Conservation (phyloP, 2,797 vertebrate genomes). For the Nyctibius grandis region DNA sequence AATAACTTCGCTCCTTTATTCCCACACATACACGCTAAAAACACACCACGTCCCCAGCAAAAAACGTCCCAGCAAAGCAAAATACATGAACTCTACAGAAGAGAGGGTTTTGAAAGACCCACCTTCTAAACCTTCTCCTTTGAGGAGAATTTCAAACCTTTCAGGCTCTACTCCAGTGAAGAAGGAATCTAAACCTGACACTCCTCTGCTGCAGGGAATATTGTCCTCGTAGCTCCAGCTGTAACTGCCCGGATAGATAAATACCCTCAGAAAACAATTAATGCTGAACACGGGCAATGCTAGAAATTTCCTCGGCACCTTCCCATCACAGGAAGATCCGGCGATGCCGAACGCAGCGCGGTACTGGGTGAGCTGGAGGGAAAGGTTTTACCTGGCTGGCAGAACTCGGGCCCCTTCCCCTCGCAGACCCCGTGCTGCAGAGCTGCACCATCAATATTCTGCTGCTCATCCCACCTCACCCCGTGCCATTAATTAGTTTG, state of each 20-base stretch:
- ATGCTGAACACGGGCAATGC: rapidly evolving
- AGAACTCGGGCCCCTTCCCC: background rate
- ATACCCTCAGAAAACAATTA: background rate
- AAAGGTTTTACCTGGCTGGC: rapidly evolving
- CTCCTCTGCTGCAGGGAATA: background rate
- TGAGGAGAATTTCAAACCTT: background rate
- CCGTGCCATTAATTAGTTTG: background rate
- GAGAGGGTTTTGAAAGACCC: background rate
- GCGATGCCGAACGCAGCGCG: too few species aligned
- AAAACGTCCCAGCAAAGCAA: background rate
- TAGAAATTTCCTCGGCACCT: background rate
- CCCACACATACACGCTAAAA: background rate
- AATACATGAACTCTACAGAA: rapidly evolving
- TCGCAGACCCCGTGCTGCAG: background rate
- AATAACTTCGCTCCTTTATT: background rate
- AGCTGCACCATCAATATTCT: background rate
- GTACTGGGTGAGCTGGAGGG: background rate
- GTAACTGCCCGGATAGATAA: rapidly evolving
- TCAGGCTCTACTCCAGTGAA: background rate
- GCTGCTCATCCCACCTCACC: background rate
- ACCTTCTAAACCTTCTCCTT: background rate
- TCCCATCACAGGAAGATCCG: background rate
- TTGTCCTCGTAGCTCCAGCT: background rate
- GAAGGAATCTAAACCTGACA: background rate
- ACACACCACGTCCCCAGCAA: background rate